Percentiles rank a stretch among this genome's conserved stretches.
phyloP scores from a whole-genome alignment of 1,140 invertebrate genomes.

The Scylla paramamosain region DNA sequence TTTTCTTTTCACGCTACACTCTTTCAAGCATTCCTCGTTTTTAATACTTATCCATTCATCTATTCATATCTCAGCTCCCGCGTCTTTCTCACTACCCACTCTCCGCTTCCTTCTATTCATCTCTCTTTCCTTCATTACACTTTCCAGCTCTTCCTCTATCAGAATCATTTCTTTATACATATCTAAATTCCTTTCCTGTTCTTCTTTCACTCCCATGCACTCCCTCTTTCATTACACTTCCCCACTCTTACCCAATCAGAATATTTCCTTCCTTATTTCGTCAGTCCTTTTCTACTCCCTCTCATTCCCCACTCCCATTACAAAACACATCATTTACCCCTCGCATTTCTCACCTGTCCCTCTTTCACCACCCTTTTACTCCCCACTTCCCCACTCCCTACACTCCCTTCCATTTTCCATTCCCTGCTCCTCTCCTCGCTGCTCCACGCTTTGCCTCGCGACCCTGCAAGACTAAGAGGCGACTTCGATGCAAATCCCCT shows the following conservation, averaged over 20 bases:
- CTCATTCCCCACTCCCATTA: neutral
- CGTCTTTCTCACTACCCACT: too few species aligned
- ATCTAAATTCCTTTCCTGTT: neutral
- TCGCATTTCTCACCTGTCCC: neutral
- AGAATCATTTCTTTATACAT: neutral
- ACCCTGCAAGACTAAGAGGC: constrained; percentile 59
- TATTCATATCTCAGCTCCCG: too few species aligned
- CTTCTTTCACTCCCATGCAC: neutral
- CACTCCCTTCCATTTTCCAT: neutral
- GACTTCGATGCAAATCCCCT: constrained; percentile 73
- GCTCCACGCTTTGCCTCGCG: neutral
- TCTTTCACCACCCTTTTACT: neutral
- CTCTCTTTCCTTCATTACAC: neutral
- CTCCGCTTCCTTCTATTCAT: neutral
- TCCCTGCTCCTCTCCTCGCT: neutral
- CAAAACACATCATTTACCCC: too few species aligned
- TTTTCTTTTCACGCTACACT: too few species aligned
- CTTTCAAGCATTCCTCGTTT: too few species aligned
- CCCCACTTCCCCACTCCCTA: neutral
- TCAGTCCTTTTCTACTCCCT: too few species aligned
- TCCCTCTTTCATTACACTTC: neutral
- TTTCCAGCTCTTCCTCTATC: neutral
- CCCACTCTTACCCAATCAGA: neutral
- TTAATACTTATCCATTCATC: too few species aligned
- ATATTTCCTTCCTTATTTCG: neutral